Conservation (phyloP, 2,113 vertebrate genomes). For the Chaenocephalus aceratus region DNA sequence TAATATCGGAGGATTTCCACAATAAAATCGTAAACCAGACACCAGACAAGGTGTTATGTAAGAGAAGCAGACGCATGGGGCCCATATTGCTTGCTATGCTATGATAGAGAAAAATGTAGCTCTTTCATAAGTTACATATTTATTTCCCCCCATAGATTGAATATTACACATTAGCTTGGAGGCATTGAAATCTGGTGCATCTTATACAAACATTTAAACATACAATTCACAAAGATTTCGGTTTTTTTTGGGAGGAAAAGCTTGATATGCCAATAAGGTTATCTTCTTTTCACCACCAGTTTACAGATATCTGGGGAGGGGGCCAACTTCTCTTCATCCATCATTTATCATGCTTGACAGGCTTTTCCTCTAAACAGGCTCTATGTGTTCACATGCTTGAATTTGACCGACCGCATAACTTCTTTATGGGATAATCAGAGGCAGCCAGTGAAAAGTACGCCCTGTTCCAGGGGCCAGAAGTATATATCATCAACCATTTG, state of each 20-base stretch:
- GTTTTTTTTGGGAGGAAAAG: background rate
- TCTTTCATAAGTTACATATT: background rate
- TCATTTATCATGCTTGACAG: conserved; percentile 58
- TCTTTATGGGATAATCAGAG: conserved; percentile 71
- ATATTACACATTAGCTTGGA: background rate
- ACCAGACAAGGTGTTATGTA: background rate
- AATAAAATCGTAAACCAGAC: background rate
- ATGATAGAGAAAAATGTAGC: background rate
- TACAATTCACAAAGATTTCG: background rate
- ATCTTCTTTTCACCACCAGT: conserved; percentile 49
- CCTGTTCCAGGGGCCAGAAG: conserved; percentile 56
- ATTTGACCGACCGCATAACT: conserved; percentile 56
- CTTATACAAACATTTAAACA: background rate
- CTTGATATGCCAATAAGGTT: conserved; percentile 19
- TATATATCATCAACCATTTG: conserved; percentile 64
- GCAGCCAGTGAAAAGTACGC: conserved; percentile 62
- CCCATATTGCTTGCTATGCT: background rate
- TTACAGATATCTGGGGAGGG: conserved; percentile 39
- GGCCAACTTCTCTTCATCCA: conserved; percentile 44
- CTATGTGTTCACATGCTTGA: conserved; percentile 67
- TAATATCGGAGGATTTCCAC: background rate
- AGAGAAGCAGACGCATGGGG: background rate
- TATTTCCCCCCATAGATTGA: background rate
- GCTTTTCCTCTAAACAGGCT: conserved; percentile 53
- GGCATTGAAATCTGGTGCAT: background rate